A percentile compares a stretch with the other conserved stretches of the same genome.
Conservation (phyloP, 2,797 vertebrate genomes). For the Urophycis tenuis region DNA sequence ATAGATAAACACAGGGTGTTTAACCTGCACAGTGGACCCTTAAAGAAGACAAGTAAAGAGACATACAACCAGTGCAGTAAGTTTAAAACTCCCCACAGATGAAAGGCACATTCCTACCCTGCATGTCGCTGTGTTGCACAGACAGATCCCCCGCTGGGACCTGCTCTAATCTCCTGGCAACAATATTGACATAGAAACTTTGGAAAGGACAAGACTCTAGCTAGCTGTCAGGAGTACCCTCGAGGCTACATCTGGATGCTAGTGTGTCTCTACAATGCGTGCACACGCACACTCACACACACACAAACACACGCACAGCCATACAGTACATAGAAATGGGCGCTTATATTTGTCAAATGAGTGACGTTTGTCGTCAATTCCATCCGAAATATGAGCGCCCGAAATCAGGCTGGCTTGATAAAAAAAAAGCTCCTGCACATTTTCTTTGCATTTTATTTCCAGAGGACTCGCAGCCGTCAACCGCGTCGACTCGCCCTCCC, state of each 20-base stretch:
- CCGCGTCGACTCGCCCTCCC: conserved; percentile 10
- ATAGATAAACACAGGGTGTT: conserved; percentile 1
- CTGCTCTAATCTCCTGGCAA: conserved; percentile 72
- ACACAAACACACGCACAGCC: background rate
- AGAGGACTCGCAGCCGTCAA: background rate
- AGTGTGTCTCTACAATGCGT: conserved; percentile 7
- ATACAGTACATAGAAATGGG: background rate
- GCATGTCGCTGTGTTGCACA: conserved; percentile 65
- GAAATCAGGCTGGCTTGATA: background rate
- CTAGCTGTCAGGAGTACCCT: conserved; percentile 35
- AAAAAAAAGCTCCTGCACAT: background rate
- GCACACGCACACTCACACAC: background rate
- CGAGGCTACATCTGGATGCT: conserved; percentile 45
- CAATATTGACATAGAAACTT: conserved; percentile 70
- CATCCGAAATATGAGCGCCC: background rate
- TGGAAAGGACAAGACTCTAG: conserved; percentile 53
- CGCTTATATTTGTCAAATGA: background rate
- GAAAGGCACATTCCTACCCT: conserved; percentile 71
- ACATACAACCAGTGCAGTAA: conserved; percentile 44
- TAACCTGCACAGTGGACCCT: background rate
- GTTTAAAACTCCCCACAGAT: conserved; percentile 58
- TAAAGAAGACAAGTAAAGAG: conserved; percentile 31
- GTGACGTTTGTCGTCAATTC: background rate
- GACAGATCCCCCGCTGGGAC: conserved; percentile 66
- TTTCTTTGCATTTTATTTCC: background rate